Evolutionary conservation across 2,113 vertebrate species (phyloP).

Genomic region (Miniopterus natalensis): DNA sequence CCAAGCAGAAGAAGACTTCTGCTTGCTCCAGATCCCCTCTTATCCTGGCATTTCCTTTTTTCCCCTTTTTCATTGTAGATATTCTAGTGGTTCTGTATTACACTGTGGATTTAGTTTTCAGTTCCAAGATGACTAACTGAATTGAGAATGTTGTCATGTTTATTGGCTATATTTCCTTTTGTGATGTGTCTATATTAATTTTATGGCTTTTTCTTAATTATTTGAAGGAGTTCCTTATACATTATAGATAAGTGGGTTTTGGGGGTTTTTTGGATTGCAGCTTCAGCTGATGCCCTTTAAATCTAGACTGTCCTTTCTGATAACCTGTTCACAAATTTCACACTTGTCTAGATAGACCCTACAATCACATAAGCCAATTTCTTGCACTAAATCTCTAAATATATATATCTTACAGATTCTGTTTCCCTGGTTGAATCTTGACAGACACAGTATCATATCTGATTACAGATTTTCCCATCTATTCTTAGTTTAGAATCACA

Average conservation of each 20-base stretch:
- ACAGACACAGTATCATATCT: neutral
- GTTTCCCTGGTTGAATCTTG: neutral
- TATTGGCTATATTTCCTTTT: neutral
- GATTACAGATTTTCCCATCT: neutral
- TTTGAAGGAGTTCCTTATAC: neutral
- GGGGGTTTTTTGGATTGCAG: no score
- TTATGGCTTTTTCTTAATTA: constrained; percentile 3
- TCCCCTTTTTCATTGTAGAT: neutral
- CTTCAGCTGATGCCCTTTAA: neutral
- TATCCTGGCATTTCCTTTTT: neutral
- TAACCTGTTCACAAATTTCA: neutral
- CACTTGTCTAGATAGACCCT: neutral
- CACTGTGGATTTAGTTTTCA: neutral
- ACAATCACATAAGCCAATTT: neutral
- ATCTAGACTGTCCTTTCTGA: neutral
- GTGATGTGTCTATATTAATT: neutral
- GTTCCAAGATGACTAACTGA: neutral
- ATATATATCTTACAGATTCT: neutral
- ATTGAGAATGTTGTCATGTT: neutral
- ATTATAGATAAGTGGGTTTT: neutral
- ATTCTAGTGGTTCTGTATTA: neutral
- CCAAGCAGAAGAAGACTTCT: neutral
- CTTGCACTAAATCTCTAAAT: neutral
- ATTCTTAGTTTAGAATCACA: neutral
- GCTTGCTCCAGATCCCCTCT: neutral